A percentile compares a stretch with the other conserved stretches of the same genome.
These are phyloP conservation scores for Zalophus californianus DNA, from an alignment of 2,797 vertebrate genomes.

Conservation along the genomic window DNA sequence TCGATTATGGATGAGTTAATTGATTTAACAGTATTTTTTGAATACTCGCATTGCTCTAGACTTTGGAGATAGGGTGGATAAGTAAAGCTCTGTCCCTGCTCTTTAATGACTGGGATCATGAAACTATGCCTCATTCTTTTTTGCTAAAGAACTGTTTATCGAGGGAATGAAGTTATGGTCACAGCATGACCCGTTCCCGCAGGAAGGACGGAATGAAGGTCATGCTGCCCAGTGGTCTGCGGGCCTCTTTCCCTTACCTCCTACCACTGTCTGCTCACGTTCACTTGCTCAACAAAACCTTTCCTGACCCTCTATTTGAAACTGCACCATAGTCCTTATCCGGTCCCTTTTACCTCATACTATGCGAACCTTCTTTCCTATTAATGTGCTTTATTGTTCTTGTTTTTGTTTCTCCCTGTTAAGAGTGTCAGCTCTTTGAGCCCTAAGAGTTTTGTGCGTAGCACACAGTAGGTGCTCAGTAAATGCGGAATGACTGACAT, in stretches of 20 bases:
- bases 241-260: neutral
- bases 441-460: neutral
- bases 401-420: neutral
- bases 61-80: too few relatives aligned
- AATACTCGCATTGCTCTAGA: neutral
- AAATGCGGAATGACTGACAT: neutral
- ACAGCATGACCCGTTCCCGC: fast-evolving
- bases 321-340: neutral
- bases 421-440: neutral
- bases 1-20: neutral
- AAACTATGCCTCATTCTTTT: neutral
- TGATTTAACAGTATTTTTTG: neutral
- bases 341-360: neutral
- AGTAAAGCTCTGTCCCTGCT: neutral
- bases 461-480: neutral
- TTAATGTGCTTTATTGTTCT: neutral
- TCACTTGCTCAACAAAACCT: neutral
- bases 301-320: neutral
- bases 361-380: neutral
- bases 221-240: fast-evolving
- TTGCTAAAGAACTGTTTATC: neutral
- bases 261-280: neutral
- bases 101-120: neutral
- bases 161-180: neutral
- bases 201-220: neutral